These are phyloP conservation scores for Schizopygopsis malacanthus DNA, from an alignment of 2,797 vertebrate species.

Conservation along the genomic window DNA sequence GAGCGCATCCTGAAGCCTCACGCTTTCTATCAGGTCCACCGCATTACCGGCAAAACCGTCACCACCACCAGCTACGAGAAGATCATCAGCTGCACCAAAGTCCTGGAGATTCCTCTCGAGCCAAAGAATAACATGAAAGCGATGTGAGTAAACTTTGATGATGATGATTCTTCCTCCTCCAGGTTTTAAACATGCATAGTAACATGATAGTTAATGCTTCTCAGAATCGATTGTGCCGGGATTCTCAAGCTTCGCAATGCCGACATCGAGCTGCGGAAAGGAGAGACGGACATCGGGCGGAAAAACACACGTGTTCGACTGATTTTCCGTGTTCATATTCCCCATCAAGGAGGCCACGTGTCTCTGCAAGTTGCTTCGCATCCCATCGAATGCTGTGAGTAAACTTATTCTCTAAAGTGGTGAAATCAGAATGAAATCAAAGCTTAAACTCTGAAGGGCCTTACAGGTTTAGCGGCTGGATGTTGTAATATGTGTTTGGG, in stretches of 20 bases:
- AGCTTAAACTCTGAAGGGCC: neutral
- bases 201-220: neutral
- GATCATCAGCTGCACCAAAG: constrained; percentile 91
- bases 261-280: constrained; percentile 96
- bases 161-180: neutral
- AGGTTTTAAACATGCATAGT: neutral
- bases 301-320: constrained; percentile 97
- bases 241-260: constrained; percentile 97
- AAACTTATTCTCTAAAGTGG: neutral
- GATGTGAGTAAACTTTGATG: constrained; percentile 81
- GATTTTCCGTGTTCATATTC: constrained; percentile 94
- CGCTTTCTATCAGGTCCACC: constrained; percentile 98
- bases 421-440: neutral
- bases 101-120: constrained; percentile 95
- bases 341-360: constrained; percentile 86
- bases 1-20: constrained; percentile 97
- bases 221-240: constrained; percentile 95
- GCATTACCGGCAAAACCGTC: constrained; percentile 98
- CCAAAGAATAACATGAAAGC: constrained; percentile 99
- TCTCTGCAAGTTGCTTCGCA: constrained; percentile 94
- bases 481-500: neutral
- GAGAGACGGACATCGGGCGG: constrained; percentile 96
- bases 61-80: constrained; percentile 98
- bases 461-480: neutral
- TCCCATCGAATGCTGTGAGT: constrained; percentile 97